Evolutionary conservation across 2,113 vertebrate species (phyloP).

Genomic region (Pedionomus torquatus): DNA sequence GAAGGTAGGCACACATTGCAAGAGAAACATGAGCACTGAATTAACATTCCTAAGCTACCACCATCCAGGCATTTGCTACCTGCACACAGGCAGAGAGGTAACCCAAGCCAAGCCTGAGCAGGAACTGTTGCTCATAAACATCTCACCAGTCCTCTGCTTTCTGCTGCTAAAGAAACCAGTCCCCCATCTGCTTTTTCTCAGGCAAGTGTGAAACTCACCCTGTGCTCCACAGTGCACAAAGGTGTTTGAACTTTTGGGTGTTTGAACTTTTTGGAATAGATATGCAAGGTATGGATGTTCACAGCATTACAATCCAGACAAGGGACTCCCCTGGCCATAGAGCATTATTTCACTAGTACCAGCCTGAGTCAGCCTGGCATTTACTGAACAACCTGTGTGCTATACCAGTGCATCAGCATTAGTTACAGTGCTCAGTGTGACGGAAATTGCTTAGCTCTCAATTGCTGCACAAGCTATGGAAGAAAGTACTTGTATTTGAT

Average conservation of each 20-base stretch:
- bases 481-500: background rate
- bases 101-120: background rate
- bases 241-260: background rate
- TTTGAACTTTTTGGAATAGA: background rate
- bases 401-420: background rate
- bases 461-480: background rate
- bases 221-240: background rate
- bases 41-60: background rate
- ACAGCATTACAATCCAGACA: background rate
- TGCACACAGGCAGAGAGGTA: background rate
- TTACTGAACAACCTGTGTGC: conserved; percentile 27
- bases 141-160: background rate
- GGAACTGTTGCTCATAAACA: background rate
- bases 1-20: background rate
- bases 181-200: background rate
- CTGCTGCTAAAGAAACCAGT: background rate
- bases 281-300: background rate
- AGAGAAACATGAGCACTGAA: background rate
- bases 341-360: background rate
- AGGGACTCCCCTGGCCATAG: background rate
- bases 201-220: background rate
- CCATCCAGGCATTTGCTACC: background rate
- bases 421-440: background rate
- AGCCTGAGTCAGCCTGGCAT: background rate
- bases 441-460: background rate